Percentiles rank a stretch among this genome's conserved stretches.
Evolutionary conservation across 2,113 vertebrate species (phyloP).

Genomic region (Saguinus imperator): DNA sequence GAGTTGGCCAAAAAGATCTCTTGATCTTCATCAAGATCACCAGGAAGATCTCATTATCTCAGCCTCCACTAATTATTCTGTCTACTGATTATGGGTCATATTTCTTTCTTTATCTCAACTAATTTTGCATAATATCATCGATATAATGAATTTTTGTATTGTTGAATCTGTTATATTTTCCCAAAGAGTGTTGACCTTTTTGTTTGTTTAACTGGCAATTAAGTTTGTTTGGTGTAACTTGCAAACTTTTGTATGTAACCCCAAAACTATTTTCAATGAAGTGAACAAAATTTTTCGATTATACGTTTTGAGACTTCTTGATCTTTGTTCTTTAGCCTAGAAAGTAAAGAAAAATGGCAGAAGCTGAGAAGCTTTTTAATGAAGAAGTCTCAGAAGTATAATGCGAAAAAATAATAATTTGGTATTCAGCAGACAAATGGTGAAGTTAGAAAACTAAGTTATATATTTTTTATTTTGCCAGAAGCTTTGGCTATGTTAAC

Average conservation of each 20-base stretch:
- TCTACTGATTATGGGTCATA: not conserved
- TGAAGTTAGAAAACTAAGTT: not conserved
- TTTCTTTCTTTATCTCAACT: not conserved
- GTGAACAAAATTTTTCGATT: not conserved
- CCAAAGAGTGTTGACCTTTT: not conserved
- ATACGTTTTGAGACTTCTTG: not conserved
- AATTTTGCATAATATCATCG: not conserved
- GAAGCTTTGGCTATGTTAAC: not conserved
- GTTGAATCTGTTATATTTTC: not conserved
- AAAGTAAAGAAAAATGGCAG: not conserved
- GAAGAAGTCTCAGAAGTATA: not conserved
- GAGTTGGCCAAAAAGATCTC: not conserved
- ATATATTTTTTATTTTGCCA: not conserved
- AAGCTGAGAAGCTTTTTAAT: not conserved
- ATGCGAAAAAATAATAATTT: not conserved
- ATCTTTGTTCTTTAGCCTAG: not conserved
- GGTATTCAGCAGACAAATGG: not conserved
- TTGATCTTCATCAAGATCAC: too few species aligned
- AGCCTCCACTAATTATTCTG: not conserved
- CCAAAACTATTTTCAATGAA: not conserved
- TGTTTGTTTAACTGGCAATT: not conserved
- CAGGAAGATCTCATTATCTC: not conserved
- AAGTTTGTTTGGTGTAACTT: not conserved
- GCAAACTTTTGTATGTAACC: not conserved
- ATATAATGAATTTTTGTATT: not conserved